These are phyloP conservation scores for Alectura lathami DNA, from an alignment of 2,113 vertebrate species.

Conservation along the genomic window DNA sequence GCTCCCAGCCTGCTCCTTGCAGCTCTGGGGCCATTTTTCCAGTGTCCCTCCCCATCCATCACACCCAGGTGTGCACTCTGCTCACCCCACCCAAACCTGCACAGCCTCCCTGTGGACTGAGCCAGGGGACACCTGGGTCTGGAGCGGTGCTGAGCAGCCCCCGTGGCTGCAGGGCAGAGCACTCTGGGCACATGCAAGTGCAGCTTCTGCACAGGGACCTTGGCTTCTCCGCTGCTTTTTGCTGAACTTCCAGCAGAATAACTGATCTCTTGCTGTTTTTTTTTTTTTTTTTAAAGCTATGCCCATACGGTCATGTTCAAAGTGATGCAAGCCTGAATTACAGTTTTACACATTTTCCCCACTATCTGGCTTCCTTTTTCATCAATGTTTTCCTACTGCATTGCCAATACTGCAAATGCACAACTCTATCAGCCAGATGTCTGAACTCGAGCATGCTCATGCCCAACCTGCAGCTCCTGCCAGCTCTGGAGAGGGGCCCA, in stretches of 20 bases:
- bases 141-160: not conserved
- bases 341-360: not conserved
- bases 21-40: not conserved
- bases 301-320: not conserved
- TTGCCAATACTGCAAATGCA: fast-evolving
- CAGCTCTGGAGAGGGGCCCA: not conserved
- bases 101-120: not conserved
- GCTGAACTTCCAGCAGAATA: not conserved
- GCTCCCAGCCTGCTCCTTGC: not conserved
- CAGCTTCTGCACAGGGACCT: fast-evolving
- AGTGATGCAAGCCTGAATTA: not conserved
- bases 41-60: fast-evolving
- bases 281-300: not conserved
- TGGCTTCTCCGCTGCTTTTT: not conserved
- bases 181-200: fast-evolving
- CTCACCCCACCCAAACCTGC: not conserved
- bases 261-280: not conserved
- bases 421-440: not conserved
- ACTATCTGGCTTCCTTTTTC: not conserved
- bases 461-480: not conserved
- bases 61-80: fast-evolving
- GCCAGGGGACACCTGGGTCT: not conserved
- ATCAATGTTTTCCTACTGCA: not conserved
- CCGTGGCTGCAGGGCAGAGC: not conserved
- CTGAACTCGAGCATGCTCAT: not conserved